Base-by-base conservation (phyloP, 2,113 vertebrate genomes). In the Castor canadensis region DNA sequence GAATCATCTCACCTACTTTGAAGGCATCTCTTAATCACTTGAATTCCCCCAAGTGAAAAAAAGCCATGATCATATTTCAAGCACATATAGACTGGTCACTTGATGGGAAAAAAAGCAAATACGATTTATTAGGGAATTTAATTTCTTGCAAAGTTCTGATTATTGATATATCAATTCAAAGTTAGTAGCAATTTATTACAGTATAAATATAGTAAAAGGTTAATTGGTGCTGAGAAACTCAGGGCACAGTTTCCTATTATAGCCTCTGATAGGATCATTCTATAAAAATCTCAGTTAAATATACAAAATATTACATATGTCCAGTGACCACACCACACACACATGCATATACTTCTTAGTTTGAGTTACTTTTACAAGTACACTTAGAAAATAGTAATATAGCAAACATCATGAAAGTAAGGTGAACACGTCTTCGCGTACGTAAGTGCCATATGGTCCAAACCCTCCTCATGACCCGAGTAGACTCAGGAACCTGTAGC, bases 101-200 rank as follows among this genome's bases (percentile, higher is more conserved):
- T 40, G 10, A 22, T 35, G 54, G 62, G 71, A n/a, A n/a, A 76
- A 75, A 81, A 52, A 49, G 24, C 54, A 80, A 75, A 94, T 86
- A 49, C 47, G 13, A n/a, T 66, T 80, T 40, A 71, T 76, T 56
- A 84, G 52, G 3, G 43, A 77, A 47, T 71, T 87, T 80, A 69
- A 69, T 84, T 69, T 80, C 40, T 71, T 66, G 19, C 69, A 15
- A 90, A 71, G 35, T 88, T 85, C 82, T 85, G 11, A 83, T 83
- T 84, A 54, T 9, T 73, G 15, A 64, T 45, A 52, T 66, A 58
- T 58, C 32, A 32, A 32, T 58, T 91, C 54, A 71, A 52, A 52
- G 28, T 15, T 52, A 30, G 17, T 76, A 76, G 66, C 26, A 76
- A n/a, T 73, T 75, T 69, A 91, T 69, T 71, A 26, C 38, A 58